Evolutionary conservation across 53 echinoderm and acorn worm genomes (phyloP).

Genomic region (Hippasteria phrygiana): DNA sequence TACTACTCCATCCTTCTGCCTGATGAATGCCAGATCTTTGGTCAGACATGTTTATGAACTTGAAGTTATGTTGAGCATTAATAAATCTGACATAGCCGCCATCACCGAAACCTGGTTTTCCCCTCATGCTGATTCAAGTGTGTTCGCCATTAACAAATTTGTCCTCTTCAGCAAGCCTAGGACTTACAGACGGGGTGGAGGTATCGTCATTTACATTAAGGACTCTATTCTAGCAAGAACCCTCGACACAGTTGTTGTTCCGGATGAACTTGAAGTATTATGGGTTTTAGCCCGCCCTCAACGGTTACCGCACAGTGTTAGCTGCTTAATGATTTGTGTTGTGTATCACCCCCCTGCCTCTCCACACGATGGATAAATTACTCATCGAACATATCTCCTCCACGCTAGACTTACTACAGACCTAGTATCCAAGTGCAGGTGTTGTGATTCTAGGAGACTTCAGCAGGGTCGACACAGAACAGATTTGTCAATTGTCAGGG

Average conservation of each 20-base stretch:
- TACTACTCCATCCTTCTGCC: constrained; percentile 3
- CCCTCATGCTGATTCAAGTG: constrained; percentile 1
- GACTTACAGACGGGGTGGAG: neutral
- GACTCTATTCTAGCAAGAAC: neutral
- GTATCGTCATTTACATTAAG: neutral
- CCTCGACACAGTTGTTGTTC: neutral
- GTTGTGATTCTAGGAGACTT: constrained; percentile 55
- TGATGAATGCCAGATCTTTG: constrained; percentile 30
- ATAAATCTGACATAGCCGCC: constrained; percentile 16
- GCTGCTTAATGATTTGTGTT: constrained; percentile 22
- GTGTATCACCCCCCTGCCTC: constrained; percentile 52
- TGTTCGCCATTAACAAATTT: neutral
- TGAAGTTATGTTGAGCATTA: neutral
- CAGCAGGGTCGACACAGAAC: constrained; percentile 27
- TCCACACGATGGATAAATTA: neutral
- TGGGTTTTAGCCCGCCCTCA: constrained; percentile 48
- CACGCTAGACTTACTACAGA: constrained; percentile 46
- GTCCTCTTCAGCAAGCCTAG: neutral
- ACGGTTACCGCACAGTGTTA: constrained; percentile 27
- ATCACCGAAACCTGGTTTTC: constrained; percentile 35
- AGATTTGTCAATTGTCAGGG: neutral
- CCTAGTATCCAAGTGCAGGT: constrained; percentile 31
- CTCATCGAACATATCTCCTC: constrained; percentile 49
- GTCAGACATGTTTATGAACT: neutral
- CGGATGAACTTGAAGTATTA: constrained; percentile 34